A percentile compares a stretch with the other conserved stretches of the same genome.
These are phyloP conservation scores for Lindbergichthys nudifrons DNA, from an alignment of 2,797 vertebrate genomes.

Conservation along the genomic window DNA sequence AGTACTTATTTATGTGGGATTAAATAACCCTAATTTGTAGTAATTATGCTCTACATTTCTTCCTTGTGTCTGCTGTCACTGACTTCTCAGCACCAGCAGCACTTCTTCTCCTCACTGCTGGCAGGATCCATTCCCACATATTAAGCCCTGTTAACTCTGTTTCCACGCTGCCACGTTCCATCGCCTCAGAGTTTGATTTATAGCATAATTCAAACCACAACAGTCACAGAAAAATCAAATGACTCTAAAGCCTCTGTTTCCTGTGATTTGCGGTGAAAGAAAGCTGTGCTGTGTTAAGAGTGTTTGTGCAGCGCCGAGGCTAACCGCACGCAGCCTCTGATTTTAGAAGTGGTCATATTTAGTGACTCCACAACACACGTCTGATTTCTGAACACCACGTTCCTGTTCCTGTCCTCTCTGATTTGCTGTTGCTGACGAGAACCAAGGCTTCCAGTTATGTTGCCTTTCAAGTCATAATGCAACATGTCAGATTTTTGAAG, in stretches of 20 bases:
- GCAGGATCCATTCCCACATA: conserved; percentile 15
- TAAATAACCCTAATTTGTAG: not conserved
- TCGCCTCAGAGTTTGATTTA: conserved; percentile 57
- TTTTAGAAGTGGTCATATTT: conserved; percentile 78
- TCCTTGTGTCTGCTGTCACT: not conserved
- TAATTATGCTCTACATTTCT: not conserved
- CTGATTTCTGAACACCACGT: conserved; percentile 63
- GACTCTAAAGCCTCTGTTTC: conserved; percentile 47
- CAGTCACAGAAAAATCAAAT: conserved; percentile 48
- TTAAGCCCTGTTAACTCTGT: conserved; percentile 29
- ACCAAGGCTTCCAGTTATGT: conserved; percentile 46
- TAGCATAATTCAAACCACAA: conserved; percentile 34
- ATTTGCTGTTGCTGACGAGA: conserved; percentile 63
- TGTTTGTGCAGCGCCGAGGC: conserved; percentile 72
- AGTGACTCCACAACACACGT: conserved; percentile 64
- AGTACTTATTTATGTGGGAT: not conserved
- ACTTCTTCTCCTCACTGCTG: conserved; percentile 4
- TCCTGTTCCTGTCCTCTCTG: conserved; percentile 46
- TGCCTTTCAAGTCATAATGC: conserved; percentile 72
- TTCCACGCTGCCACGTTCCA: conserved; percentile 51
- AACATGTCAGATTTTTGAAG: conserved; percentile 70
- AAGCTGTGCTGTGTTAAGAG: conserved; percentile 67
- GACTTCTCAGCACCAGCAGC: not conserved
- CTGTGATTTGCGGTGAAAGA: conserved; percentile 65
- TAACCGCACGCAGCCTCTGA: conserved; percentile 77